phyloP scores from a whole-genome alignment of 37 sponge, comb jelly and placozoan genomes.

The Halisarca cf. caerulea region DNA sequence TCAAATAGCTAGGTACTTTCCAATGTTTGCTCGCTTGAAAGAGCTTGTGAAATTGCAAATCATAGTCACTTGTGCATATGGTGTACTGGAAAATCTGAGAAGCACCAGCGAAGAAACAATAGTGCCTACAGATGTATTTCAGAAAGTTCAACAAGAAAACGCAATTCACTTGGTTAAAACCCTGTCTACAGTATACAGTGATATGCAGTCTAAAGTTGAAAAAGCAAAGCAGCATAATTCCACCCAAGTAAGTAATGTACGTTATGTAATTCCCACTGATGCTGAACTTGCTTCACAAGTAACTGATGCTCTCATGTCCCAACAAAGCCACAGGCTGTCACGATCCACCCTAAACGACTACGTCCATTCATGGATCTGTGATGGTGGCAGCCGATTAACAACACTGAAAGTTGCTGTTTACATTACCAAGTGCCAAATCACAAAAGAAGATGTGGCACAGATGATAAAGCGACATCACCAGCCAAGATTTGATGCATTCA shows the following conservation, averaged over 20 bases:
- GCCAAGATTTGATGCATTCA: background rate
- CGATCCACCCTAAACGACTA: background rate
- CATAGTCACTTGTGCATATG: background rate
- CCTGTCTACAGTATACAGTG: background rate
- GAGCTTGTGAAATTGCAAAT: conserved; percentile 61
- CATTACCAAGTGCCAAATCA: background rate
- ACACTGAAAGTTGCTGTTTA: background rate
- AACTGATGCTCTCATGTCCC: background rate
- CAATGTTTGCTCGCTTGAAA: conserved; percentile 61
- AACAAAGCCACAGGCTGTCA: background rate
- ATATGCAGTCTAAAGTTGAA: background rate
- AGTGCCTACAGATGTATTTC: conserved; percentile 7
- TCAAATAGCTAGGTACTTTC: conserved; percentile 51
- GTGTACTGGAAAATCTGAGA: conserved; percentile 13
- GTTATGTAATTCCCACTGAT: background rate
- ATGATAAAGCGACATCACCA: background rate
- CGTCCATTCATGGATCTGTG: conserved; percentile 24
- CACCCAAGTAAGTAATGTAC: background rate
- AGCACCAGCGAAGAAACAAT: background rate
- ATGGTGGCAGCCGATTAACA: background rate
- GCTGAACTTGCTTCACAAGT: background rate
- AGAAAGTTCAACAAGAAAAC: background rate
- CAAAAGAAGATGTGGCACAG: background rate
- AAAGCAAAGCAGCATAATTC: background rate
- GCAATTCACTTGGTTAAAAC: background rate